A percentile compares a stretch with the other conserved stretches of the same genome.
phyloP scores from a whole-genome alignment of 1,140 invertebrate species.

The Nymphalis io region DNA sequence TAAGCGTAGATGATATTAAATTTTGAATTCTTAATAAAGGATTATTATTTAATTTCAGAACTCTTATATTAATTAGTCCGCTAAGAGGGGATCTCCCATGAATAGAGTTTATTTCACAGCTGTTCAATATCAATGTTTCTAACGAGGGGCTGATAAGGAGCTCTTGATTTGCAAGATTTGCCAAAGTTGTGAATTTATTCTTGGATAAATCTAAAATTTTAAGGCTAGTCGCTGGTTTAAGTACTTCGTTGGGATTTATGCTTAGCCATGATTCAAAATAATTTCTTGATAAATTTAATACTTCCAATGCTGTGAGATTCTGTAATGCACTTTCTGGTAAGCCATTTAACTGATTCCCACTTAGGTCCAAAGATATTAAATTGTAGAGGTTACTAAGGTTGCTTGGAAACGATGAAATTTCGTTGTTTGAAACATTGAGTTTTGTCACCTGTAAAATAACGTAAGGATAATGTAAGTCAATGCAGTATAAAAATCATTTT shows the following conservation, averaged over 20 bases:
- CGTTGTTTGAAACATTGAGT: constrained; percentile 84
- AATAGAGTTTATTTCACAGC: constrained; percentile 79
- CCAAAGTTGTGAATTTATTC: constrained; percentile 74
- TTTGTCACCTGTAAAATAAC: constrained; percentile 71
- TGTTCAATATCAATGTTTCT: constrained; percentile 75
- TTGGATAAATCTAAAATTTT: constrained; percentile 77
- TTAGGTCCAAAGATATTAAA: constrained; percentile 81
- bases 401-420: constrained; percentile 79
- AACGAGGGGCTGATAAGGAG: constrained; percentile 78
- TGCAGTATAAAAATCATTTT: too few species aligned
- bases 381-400: constrained; percentile 66
- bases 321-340: constrained; percentile 71
- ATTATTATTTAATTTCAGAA: constrained; percentile 80
- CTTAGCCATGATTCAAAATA: constrained; percentile 79
- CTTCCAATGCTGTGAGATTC: constrained; percentile 77
- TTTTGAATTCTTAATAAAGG: constrained; percentile 73
- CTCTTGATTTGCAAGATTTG: constrained; percentile 76
- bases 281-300: constrained; percentile 81
- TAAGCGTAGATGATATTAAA: constrained; percentile 79
- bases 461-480: not conserved
- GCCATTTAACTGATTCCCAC: constrained; percentile 77
- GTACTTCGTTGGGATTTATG: constrained; percentile 76
- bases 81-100: constrained; percentile 78
- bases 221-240: constrained; percentile 70
- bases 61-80: constrained; percentile 78